Base-by-base conservation (phyloP, 2,797 vertebrate genomes). In the Scomberomorus guttatus region DNA sequence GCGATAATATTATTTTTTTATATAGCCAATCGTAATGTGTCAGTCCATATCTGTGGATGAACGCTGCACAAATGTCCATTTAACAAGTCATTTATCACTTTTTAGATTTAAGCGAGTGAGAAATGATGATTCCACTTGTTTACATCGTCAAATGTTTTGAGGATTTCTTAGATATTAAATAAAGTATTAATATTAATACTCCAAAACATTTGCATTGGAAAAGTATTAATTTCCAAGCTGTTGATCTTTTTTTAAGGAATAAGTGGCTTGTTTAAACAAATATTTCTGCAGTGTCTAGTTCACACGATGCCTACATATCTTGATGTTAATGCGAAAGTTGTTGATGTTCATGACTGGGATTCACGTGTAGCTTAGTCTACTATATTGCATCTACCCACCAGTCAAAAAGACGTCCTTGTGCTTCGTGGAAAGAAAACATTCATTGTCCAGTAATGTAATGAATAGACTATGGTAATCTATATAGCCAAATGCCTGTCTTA, bases 21-120 rank as follows among this genome's bases (percentile, higher is more conserved):
- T 86, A 78, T 88, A 86, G 37, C 50, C 78, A 32, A 8, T 65
- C 20, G 63, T 94, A 77, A 83, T 52, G 83, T 92, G 92, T 92
- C 81, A 5, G 88, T 89, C 80, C 90, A 92, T 90, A 90, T 94
- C 89, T 77, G 90, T 93, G 90, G 85, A 80, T 86, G 79, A 78
- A 71, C 65, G 60, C 72, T 87, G 83, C 79, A 20, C 48, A 77
- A 83, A 85, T 61, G 77, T 89, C 57, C 8, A 57, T 87, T 90
- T 65, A 89, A 90, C 80, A 86, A 86, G 76, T 72, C 37, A 46
- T 20, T 71, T 24, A 1, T 74, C 10, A 46, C 0, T 55, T 63
- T 15, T 32, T 55, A 17, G 13, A 39, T 17, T 50, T 9, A 64
- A 69, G 9, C 18, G n/a, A 25, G 54, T 22, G 25, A 62, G 29